Conservation (phyloP, 2,888 invertebrate genomes). For the Drosophila algonquin region DNA sequence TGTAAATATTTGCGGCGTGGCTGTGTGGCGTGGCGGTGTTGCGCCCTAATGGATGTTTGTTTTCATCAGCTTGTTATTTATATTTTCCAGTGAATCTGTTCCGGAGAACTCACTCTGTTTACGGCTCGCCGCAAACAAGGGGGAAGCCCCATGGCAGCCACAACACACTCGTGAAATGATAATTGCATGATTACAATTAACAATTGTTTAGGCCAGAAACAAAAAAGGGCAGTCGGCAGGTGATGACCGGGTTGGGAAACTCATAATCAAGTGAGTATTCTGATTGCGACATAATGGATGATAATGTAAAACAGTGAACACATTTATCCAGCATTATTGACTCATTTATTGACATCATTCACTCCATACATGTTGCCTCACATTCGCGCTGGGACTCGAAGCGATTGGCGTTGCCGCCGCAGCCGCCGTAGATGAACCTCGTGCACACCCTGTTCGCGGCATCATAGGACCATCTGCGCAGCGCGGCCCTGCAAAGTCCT, state of each 20-base stretch:
- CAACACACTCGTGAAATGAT: background rate
- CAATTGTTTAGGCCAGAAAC: conserved; percentile 6
- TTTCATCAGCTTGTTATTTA: conserved; percentile 10
- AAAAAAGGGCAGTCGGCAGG: conserved; percentile 12
- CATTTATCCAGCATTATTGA: background rate
- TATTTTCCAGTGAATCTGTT: conserved; percentile 3
- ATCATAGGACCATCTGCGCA: background rate
- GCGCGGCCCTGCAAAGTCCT: background rate
- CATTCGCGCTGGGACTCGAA: background rate
- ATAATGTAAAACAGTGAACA: background rate
- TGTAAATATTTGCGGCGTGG: conserved; percentile 40
- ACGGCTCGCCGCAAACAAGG: background rate
- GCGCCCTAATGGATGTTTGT: conserved; percentile 15
- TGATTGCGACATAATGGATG: background rate
- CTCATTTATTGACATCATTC: background rate
- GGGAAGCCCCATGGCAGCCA: conserved; percentile 26
- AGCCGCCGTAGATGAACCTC: background rate
- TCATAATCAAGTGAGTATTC: too few relatives aligned
- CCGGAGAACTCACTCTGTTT: conserved; percentile 41
- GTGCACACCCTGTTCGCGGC: background rate
- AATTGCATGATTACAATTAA: conserved; percentile 9
- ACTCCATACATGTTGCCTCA: background rate
- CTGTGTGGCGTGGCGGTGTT: background rate
- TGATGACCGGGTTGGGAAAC: conserved; percentile 10
- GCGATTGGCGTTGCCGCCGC: background rate